Evolutionary conservation across 2,113 vertebrate genomes (phyloP), one percentile per base, ranked within the genome.

Genomic region (Erythrocercus mccallii): DNA sequence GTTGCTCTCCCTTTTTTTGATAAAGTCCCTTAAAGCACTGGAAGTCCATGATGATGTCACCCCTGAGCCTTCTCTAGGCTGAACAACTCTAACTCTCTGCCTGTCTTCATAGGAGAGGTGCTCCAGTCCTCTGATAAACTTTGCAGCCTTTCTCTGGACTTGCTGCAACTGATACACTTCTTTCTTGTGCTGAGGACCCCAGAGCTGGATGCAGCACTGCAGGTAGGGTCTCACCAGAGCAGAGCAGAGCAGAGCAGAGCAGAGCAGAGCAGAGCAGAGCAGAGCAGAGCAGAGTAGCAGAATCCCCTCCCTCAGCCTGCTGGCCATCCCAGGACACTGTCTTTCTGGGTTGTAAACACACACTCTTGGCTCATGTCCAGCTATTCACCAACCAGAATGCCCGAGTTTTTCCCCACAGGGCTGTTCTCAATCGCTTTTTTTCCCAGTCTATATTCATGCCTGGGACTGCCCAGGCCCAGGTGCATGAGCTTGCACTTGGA

Each of bases 391-490:
- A 11, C 3, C 31, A 44, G 25, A 48, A 56, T 6, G 2, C 5
- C 14, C 31, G 50, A 42, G 17, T 12, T n/a, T 6, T 37, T 72
- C 42, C 8, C 35, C 3, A 1, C 17, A 64, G 14, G 22, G 11
- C 17, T 64, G 42, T 38, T 80, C 27, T 42, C 25, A 57, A 13
- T 33, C 3, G 27, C 5, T 19, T 81, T 88, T 66, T 42, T 11
- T 42, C 22, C 25, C 35, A 44, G 42, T 50, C 17, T 50, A 5
- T 65, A 23, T 16, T 72, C 50, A 23, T 37, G 9, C 22, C 42
- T 56, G 30, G 40, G 20, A n/a, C 20, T 40, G 30, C 13, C 15
- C 0, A 0, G 31, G 42, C 5, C 1, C 15, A 50, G 4, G 4
- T 22, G 5, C 21, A 50, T 44, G 58, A 44, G 27, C 42, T 65